Evolutionary conservation across 2,888 invertebrate genomes (phyloP), one percentile per base, ranked within the genome.

Genomic region (Tinea semifulvella): DNA sequence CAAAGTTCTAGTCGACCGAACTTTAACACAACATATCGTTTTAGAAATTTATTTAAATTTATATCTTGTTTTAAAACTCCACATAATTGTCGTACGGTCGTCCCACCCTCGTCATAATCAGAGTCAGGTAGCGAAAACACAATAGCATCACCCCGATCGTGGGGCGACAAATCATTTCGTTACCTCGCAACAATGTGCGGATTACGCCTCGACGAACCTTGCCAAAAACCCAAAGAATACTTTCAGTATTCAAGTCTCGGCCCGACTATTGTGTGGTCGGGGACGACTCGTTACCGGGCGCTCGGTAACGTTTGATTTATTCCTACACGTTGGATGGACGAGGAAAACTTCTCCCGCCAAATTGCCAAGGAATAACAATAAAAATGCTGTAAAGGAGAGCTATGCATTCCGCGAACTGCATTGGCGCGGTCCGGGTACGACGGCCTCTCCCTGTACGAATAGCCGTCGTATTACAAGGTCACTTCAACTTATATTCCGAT

Each of bases 331-430:
- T 26, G 40, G 40, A 40, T 22, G 27, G 17, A 42, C 45, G 60
- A 62, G 64, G 68, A 71, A 70, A 68, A 60, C 40, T 59, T 46
- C 56, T 46, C 56, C 53, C 57, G 53, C 62, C 51, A 62, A 69
- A 68, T 69, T 61, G 60, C 60, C 61, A 59, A 57, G 57, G 48
- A 53, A 62, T 65, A 65, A 60, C 63, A 67, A 49, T 59, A 65
- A 69, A 73, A 70, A 68, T 74, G 71, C 70, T 63, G 72, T 68
- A 69, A 77, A 70, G 64, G 68, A 63, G 67, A 65, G 66, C 73
- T 68, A 68, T 71, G 74, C 76, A 73, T 77, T 77, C 76, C 66
- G 60, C 67, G 73, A 75, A 79, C 66, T 69, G 74, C 73, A 70
- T 65, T 70, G 69, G 71, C 68, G 68, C 65, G 65, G 58, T 62